Base-by-base conservation (phyloP, 2,888 invertebrate genomes). In the Patella caerulea region DNA sequence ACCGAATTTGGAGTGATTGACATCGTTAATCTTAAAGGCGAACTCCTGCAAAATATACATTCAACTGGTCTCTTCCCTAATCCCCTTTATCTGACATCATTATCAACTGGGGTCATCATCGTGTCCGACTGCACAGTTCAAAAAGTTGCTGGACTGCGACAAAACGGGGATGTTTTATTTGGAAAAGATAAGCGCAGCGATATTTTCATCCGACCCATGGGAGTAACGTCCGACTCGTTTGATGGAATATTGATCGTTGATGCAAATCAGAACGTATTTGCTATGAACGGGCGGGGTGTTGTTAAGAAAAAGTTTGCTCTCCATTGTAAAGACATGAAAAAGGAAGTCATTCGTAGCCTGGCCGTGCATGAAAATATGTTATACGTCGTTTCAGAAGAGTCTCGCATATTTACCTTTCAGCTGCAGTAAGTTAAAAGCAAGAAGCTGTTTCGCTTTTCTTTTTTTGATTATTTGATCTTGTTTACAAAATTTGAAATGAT, bases 61-160 rank as follows among this genome's bases (percentile, higher is more conserved):
- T 29, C 34, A 4, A 24, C 17, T n/a, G 29, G 45, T 29, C 54
- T 56, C 5, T 34, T 34, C 3, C 45, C 74, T 9, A 74, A 74
- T n/a, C 74, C 74, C 15, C 45, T 74, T 11, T 74, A 74, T 59
- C 55, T 74, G 29, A 34, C 59, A 17, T 24, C 74, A 9, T 29
- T 74, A 29, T 55, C 74, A 14, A 56, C 29, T 59, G 74, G 74
- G n/a, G 56, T 56, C 56, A 11, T 74, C 9, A 56, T 74, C 4
- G 74, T 74, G 11, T 74, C 74, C 2, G 74, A 74, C 29, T 59
- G 74, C 17, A 74, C 74, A 5, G 56, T 74, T 17, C 29, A 45
- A 14, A 15, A 56, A n/a, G 29, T 74, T 9, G 74, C 56, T 17
- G 45, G 56, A 34, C 56, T 74, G 29, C 74, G 74, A 11, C 59